Percentiles rank a stretch among this genome's conserved stretches.
Conservation (phyloP, 2,888 invertebrate genomes). For the Morpho helenor region DNA sequence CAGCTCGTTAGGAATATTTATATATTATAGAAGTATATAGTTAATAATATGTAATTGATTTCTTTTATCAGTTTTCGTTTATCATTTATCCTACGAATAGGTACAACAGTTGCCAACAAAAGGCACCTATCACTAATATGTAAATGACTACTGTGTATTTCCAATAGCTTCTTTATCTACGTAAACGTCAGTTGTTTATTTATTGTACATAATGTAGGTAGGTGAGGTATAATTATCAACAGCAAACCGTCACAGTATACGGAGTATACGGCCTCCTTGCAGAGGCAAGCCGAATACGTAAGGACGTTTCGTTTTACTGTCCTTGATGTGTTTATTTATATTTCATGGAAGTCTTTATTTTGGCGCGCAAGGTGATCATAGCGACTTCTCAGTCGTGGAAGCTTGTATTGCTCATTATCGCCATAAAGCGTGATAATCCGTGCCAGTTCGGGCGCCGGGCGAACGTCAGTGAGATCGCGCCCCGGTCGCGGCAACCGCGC, state of each 20-base stretch:
- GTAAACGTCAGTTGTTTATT: constrained; percentile 53
- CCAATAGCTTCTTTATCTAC: constrained; percentile 36
- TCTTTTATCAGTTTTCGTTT: too few relatives aligned
- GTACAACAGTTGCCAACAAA: too few relatives aligned
- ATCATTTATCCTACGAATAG: too few relatives aligned
- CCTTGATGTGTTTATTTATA: constrained; percentile 34
- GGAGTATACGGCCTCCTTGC: constrained; percentile 30
- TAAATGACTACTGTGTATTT: constrained; percentile 28
- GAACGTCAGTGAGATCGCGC: constrained; percentile 41
- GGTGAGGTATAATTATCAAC: constrained; percentile 34
- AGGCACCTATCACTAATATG: not conserved
- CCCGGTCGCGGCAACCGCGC: constrained; percentile 35
- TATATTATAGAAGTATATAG: too few relatives aligned
- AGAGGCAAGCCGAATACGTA: constrained; percentile 37
- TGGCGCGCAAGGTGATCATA: constrained; percentile 42
- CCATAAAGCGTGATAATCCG: constrained; percentile 56
- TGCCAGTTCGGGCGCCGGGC: constrained; percentile 38
- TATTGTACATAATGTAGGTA: constrained; percentile 56
- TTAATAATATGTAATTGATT: too few relatives aligned
- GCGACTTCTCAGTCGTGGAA: constrained; percentile 47
- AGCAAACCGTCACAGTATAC: constrained; percentile 46
- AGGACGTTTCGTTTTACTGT: constrained; percentile 37
- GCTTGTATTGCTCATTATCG: constrained; percentile 66
- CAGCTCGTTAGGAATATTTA: too few relatives aligned
- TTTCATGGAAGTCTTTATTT: constrained; percentile 45